Evolutionary conservation across 2,888 invertebrate species (phyloP).

Genomic region (Nesidiocoris tenuis): DNA sequence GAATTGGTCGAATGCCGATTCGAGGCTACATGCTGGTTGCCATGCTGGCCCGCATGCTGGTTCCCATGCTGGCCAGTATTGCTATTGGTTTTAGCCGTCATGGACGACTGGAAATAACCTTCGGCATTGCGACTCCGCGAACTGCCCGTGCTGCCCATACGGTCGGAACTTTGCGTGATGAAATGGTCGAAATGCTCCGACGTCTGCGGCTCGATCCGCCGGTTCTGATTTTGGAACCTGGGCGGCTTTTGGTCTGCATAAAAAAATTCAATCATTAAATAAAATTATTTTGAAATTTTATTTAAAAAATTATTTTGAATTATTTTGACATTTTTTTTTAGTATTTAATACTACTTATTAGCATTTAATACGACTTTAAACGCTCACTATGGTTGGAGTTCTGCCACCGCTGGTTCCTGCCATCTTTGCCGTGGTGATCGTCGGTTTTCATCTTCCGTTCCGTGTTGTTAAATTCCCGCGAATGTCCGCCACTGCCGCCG

Average conservation of each 20-base stretch:
- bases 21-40: background rate
- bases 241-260: constrained; percentile 60
- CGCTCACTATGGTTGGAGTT: constrained; percentile 42
- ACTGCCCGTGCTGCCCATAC: background rate
- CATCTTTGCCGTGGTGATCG: constrained; percentile 14
- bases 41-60: background rate
- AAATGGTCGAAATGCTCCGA: constrained; percentile 46
- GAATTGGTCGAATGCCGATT: background rate
- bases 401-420: constrained; percentile 42
- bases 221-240: constrained; percentile 59
- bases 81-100: constrained; percentile 18
- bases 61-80: background rate
- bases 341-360: background rate
- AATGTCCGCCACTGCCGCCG: constrained; percentile 1
- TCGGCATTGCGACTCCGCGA: constrained; percentile 16
- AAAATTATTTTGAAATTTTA: background rate
- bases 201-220: constrained; percentile 35
- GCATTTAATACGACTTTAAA: background rate
- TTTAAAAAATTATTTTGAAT: background rate
- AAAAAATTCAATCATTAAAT: background rate
- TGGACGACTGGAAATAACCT: constrained; percentile 24
- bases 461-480: background rate
- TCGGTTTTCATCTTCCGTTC: constrained; percentile 12
- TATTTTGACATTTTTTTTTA: background rate
- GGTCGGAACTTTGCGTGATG: constrained; percentile 22